Base-by-base conservation (phyloP, 2,888 invertebrate species). In the Thereva nobilitata region DNA sequence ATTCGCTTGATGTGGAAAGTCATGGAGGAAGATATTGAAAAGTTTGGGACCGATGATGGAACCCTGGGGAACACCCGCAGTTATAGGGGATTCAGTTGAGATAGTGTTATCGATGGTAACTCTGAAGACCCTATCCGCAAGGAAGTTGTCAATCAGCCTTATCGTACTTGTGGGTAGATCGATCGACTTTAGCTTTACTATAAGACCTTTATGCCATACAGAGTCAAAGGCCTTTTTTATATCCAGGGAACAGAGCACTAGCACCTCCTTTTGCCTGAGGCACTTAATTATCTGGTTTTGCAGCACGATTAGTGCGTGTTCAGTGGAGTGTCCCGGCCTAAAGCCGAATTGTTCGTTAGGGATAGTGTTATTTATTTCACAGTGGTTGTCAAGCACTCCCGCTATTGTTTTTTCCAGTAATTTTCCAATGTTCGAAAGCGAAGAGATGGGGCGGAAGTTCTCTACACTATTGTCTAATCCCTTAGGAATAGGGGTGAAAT, bases 401-500 rank as follows among this genome's bases (percentile, higher is more conserved):
- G 50, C 42, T 3, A 64, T 35, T 1, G 54, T 12, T 44, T 38
- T 42, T 44, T 53, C 54, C 4, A 64, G 45, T n/a, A 64, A 37
- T 38, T 64, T 54, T 2, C 53, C 54, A n/a, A 64, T 8, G 23
- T 64, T 64, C 4, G 44, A 42, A 7, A 64, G 64, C 3, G 54
- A 5, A 12, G 10, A 40, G 9, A 53, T 64, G 4, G 64, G 64
- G 6, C 64, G 42, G 35, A 37, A 53, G 5, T 54, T 44, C 2
- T 10, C n/a, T 23, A 53, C 41, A 3, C 34, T 9, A 4, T 52
- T 10, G 1, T 37, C 34, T 4, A 5, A 34, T 7, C 35, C 45
- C 9, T 44, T 57, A 8, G 6, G n/a, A 7, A 57, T 45, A n/a
- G 47, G 57, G 9, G 45, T 57, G 23, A 57, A 23, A 3, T 57